Conservation (phyloP, 2,797 vertebrate genomes). For the Malacoctenus gilli region DNA sequence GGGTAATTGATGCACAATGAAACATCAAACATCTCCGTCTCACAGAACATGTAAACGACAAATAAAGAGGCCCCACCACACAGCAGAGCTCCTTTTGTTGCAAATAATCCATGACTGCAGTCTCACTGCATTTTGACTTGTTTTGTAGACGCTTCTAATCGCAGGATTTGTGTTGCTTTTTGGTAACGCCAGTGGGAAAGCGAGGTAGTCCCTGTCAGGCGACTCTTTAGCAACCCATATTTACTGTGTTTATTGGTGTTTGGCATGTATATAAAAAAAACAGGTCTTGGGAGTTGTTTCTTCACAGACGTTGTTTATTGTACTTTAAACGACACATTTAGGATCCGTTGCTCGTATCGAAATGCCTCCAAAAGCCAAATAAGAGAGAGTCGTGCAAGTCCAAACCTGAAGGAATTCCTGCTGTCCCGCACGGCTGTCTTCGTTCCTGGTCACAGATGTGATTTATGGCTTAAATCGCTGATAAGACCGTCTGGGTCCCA, state of each 20-base stretch:
- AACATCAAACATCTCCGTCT: constrained; percentile 62
- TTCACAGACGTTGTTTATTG: too few relatives aligned
- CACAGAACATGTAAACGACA: constrained; percentile 35
- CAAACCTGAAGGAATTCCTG: constrained; percentile 2
- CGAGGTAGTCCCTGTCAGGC: too few relatives aligned
- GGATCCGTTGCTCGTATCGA: too few relatives aligned
- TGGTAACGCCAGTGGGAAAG: too few relatives aligned
- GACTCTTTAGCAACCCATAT: too few relatives aligned
- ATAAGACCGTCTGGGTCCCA: constrained; percentile 27
- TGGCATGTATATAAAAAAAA: too few relatives aligned
- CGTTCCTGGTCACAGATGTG: constrained; percentile 12
- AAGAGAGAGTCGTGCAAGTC: neutral
- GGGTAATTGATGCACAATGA: constrained; percentile 53
- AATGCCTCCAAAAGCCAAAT: neutral
- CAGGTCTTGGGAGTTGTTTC: too few relatives aligned
- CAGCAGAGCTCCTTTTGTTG: constrained; percentile 31
- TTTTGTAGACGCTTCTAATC: constrained; percentile 5
- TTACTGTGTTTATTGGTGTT: too few relatives aligned
- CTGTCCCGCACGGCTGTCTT: constrained; percentile 10
- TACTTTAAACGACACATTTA: too few relatives aligned
- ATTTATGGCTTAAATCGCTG: constrained; percentile 43
- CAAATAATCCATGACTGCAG: constrained; percentile 30
- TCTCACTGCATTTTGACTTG: constrained; percentile 19
- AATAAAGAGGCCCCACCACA: constrained; percentile 20
- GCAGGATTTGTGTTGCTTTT: too few relatives aligned